phyloP scores from a whole-genome alignment of 2,888 invertebrate genomes.

The Chironomus riparius region DNA sequence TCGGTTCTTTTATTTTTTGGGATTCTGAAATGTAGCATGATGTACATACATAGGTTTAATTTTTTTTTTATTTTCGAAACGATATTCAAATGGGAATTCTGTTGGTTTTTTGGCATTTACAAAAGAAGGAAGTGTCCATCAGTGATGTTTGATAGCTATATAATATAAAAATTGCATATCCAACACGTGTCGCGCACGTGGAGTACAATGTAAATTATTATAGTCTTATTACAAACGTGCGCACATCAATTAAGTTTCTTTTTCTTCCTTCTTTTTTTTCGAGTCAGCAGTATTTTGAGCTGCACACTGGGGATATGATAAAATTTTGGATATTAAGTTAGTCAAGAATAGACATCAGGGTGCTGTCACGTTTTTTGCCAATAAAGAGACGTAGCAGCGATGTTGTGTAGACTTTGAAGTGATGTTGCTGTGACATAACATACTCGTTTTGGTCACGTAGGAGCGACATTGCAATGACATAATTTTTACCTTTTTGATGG shows the following conservation, averaged over 20 bases:
- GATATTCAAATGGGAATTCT: conserved; percentile 24
- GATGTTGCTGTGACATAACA: no score
- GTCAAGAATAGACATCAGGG: no score
- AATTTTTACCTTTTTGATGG: no score
- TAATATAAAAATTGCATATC: not conserved
- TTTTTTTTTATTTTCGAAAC: not conserved
- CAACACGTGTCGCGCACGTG: conserved; percentile 5
- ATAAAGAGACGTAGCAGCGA: no score
- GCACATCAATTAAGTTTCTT: not conserved
- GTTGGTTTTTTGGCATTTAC: conserved; percentile 16
- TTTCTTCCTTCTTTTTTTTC: not conserved
- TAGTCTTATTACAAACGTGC: not conserved
- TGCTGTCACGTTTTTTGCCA: no score
- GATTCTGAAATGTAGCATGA: not conserved
- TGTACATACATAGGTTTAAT: conserved; percentile 13
- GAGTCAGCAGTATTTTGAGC: not conserved
- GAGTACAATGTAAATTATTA: not conserved
- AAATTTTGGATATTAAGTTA: no score
- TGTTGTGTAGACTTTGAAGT: no score
- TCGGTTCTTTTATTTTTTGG: not conserved
- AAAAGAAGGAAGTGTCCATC: not conserved
- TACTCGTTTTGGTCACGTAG: no score
- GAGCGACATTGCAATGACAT: no score
- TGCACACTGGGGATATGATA: no score
- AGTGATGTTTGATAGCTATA: not conserved